Percentiles rank a stretch among this genome's conserved stretches.
These are phyloP conservation scores for Leucophenga montana DNA, from an alignment of 2,888 invertebrate genomes.

Conservation along the genomic window DNA sequence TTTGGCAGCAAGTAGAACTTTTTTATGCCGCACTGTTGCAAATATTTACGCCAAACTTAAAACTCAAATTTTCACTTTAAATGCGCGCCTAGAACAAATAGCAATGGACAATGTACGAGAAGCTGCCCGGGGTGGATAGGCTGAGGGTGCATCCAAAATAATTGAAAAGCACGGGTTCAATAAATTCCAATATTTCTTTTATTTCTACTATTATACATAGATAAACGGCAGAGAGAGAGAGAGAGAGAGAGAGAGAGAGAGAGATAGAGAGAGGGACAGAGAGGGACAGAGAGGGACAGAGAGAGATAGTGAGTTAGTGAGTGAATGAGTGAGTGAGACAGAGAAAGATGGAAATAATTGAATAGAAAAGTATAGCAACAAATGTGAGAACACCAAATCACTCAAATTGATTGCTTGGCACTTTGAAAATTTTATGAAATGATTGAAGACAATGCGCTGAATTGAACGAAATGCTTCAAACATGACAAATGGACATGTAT, in stretches of 20 bases:
- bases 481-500: background rate
- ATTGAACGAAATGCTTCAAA: background rate
- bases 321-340: background rate
- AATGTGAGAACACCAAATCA: background rate
- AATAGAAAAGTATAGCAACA: no score
- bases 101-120: background rate
- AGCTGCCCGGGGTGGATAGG: background rate
- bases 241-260: background rate
- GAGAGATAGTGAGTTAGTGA: background rate
- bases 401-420: constrained; percentile 21
- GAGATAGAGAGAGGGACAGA: background rate
- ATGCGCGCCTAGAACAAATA: no score
- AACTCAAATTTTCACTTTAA: no score
- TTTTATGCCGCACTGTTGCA: no score
- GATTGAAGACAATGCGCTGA: constrained; percentile 15
- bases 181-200: background rate
- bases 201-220: background rate
- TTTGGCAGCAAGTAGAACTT: no score
- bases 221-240: background rate
- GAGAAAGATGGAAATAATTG: background rate
- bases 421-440: constrained; percentile 17
- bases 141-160: background rate
- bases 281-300: background rate
- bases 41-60: no score
- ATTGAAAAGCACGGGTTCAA: constrained; percentile 2